phyloP scores from a whole-genome alignment of 2,797 vertebrate species.

The Hypotaenidia philippensis region DNA sequence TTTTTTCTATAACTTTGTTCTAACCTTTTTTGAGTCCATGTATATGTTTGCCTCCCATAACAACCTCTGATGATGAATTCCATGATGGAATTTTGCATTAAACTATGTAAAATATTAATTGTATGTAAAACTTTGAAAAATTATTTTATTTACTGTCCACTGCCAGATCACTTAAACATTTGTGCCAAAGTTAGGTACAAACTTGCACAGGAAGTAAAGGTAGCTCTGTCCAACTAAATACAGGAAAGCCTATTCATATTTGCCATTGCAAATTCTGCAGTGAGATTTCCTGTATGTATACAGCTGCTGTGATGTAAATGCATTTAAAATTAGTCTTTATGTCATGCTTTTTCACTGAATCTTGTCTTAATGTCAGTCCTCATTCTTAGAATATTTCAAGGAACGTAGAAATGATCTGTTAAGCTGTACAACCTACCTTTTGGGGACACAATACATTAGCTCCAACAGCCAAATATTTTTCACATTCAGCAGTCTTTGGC shows the following conservation, averaged over 20 bases:
- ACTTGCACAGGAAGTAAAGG: neutral
- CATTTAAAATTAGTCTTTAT: neutral
- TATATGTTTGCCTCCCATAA: neutral
- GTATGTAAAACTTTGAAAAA: neutral
- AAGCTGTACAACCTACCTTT: neutral
- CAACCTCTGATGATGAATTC: neutral
- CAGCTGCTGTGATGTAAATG: fast-evolving
- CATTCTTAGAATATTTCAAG: neutral
- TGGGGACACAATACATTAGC: neutral
- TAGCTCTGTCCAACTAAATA: neutral
- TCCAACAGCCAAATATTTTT: neutral
- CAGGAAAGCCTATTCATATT: neutral
- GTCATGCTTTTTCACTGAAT: neutral
- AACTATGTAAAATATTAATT: neutral
- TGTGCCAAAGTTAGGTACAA: neutral
- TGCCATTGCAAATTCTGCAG: neutral
- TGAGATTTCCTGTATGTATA: neutral
- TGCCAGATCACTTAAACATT: neutral
- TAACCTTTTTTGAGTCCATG: neutral
- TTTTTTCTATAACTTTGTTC: neutral
- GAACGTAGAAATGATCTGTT: neutral
- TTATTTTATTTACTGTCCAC: neutral
- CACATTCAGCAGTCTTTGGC: neutral
- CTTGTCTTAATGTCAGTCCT: neutral
- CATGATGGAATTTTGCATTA: neutral